Conservation (phyloP, 2,113 vertebrate species). For the Acinonyx jubatus region DNA sequence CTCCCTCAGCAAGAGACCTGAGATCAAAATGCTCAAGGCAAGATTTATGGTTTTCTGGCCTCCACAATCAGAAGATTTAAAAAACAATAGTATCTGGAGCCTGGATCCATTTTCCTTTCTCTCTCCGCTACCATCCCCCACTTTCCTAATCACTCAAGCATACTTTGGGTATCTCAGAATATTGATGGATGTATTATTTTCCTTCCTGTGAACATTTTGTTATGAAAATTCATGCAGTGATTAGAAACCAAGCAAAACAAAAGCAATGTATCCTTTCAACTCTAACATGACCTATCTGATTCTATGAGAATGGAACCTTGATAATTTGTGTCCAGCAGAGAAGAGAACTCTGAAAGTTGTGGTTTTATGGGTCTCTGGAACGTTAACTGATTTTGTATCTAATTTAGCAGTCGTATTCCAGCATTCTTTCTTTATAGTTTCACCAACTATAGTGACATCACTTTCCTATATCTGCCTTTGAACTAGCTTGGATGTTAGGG, state of each 20-base stretch:
- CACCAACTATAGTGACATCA: not conserved
- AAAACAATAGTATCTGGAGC: not conserved
- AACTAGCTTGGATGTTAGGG: not conserved
- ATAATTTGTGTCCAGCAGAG: not conserved
- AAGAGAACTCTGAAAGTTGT: not conserved
- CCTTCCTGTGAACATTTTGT: not conserved
- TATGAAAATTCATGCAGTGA: not conserved
- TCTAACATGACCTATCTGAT: not conserved
- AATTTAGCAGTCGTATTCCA: not conserved
- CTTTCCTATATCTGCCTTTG: not conserved
- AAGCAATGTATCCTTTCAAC: not conserved
- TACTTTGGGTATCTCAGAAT: not conserved
- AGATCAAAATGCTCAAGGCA: not conserved
- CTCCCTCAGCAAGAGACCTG: not conserved
- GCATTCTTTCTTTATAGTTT: not conserved
- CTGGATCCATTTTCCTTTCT: not conserved
- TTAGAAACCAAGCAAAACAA: not conserved
- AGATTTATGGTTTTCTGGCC: not conserved
- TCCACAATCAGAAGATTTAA: not conserved
- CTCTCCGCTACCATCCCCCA: accelerated
- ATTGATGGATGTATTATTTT: not conserved
- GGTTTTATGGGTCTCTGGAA: not conserved
- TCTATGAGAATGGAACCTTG: not conserved
- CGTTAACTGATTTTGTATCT: not conserved
- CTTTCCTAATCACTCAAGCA: not conserved